These are phyloP conservation scores for Hofmannophila pseudospretella DNA, from an alignment of 2,888 invertebrate genomes.

Conservation along the genomic window DNA sequence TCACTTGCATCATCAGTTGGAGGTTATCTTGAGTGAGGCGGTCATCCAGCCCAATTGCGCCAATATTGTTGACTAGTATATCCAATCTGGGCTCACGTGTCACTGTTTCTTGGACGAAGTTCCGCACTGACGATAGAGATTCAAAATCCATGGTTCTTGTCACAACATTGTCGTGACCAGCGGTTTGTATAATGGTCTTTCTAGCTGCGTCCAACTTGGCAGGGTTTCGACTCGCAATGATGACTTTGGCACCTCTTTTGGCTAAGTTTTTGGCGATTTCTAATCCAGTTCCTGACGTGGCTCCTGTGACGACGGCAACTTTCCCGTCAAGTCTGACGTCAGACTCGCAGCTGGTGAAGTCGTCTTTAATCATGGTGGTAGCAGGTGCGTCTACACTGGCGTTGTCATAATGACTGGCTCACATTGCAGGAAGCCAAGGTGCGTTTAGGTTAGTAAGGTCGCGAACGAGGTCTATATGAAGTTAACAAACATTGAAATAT, in stretches of 20 bases:
- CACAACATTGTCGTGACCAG: slow-evolving; percentile 35
- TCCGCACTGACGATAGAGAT: slow-evolving; percentile 70
- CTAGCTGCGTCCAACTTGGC: slow-evolving; percentile 35
- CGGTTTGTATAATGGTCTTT: slow-evolving; percentile 28
- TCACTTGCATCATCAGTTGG: slow-evolving; percentile 79
- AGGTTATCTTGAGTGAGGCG: slow-evolving; percentile 78
- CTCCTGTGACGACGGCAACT: slow-evolving; percentile 60
- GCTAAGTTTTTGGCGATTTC: slow-evolving; percentile 60
- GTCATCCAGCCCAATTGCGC: slow-evolving; percentile 59
- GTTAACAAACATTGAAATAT: no score
- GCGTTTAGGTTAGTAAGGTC: not conserved
- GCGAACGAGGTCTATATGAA: not conserved
- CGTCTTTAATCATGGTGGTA: slow-evolving; percentile 29
- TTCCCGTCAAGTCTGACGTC: slow-evolving; percentile 41
- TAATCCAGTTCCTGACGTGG: slow-evolving; percentile 50
- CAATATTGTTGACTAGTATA: slow-evolving; percentile 67
- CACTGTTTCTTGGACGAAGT: slow-evolving; percentile 76
- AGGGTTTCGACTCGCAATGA: slow-evolving; percentile 72
- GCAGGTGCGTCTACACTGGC: not conserved
- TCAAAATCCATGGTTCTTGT: slow-evolving; percentile 65
- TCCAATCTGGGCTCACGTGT: slow-evolving; percentile 65
- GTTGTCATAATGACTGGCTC: not conserved
- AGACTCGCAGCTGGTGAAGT: slow-evolving; percentile 43
- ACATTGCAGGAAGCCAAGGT: not conserved
- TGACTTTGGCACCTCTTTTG: slow-evolving; percentile 73